phyloP scores from a whole-genome alignment of 2,797 vertebrate species.

The Nannoperca obscura region DNA sequence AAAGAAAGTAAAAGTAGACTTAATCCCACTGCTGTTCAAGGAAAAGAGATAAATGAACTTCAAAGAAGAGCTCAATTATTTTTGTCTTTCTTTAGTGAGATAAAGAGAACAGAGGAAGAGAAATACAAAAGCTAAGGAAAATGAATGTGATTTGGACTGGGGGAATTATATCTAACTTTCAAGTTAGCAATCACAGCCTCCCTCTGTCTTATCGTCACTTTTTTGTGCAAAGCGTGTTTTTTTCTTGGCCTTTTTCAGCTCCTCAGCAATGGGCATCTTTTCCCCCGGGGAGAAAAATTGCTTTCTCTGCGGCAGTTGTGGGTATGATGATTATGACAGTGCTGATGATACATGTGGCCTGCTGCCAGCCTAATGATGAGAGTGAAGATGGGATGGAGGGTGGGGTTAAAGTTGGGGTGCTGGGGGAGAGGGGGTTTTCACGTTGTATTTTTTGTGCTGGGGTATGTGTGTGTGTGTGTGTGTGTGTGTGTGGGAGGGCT shows the following conservation, averaged over 20 bases:
- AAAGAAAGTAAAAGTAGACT: neutral
- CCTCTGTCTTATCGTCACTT: conserved; percentile 26
- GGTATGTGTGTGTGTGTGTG: conserved; percentile 22
- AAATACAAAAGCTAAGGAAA: conserved; percentile 14
- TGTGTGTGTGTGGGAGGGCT: conserved; percentile 52
- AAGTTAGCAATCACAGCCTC: conserved; percentile 27
- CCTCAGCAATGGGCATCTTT: conserved; percentile 5
- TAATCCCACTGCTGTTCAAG: neutral
- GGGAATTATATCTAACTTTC: conserved; percentile 15
- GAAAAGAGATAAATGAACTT: conserved; percentile 29
- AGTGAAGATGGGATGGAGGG: conserved; percentile 12
- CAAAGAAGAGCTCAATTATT: conserved; percentile 32
- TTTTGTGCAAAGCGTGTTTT: conserved; percentile 3
- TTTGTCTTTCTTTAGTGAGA: conserved; percentile 13
- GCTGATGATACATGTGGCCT: conserved; percentile 54
- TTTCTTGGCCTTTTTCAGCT: conserved; percentile 4
- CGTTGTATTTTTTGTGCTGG: conserved; percentile 27
- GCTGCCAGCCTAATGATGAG: conserved; percentile 47
- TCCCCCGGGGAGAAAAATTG: neutral
- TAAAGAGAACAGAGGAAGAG: conserved; percentile 15
- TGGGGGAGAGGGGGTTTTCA: conserved; percentile 4
- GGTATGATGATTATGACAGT: conserved; percentile 39
- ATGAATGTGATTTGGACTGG: conserved; percentile 12
- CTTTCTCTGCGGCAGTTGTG: conserved; percentile 14
- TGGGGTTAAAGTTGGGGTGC: conserved; percentile 41